Conservation (phyloP, 1,140 invertebrate genomes). For the Helicoverpa armigera region DNA sequence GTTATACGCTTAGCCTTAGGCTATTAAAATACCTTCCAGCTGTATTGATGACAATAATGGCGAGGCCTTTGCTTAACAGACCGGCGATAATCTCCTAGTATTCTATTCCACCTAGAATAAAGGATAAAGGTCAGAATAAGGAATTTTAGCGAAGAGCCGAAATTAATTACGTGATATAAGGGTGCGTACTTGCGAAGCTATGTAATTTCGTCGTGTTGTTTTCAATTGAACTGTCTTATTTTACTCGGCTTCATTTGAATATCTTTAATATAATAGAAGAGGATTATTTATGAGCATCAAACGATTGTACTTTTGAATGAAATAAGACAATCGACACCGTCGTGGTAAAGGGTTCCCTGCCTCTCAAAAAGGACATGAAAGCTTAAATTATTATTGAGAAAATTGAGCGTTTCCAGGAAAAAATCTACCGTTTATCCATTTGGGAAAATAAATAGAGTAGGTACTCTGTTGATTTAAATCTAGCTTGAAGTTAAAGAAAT, state of each 20-base stretch:
- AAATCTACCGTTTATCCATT: not conserved
- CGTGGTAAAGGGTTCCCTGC: no score
- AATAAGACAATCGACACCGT: no score
- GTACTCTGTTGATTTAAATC: not conserved
- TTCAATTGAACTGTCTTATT: not conserved
- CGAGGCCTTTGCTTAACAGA: conserved; percentile 10
- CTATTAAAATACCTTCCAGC: not conserved
- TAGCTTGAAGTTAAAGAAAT: not conserved
- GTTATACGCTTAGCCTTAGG: not conserved
- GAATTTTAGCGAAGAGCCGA: conserved; percentile 6
- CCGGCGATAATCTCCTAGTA: conserved; percentile 13
- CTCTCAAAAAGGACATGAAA: no score
- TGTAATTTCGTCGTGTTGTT: conserved; percentile 1
- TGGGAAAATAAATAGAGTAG: not conserved
- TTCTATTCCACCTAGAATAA: conserved; percentile 4
- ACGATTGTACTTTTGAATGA: no score
- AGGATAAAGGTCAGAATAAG: conserved; percentile 1
- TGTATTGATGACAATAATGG: not conserved
- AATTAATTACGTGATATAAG: not conserved
- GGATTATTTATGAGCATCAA: not conserved
- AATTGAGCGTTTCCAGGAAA: no score
- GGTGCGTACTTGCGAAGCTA: no score
- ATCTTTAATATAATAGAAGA: not conserved
- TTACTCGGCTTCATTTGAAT: not conserved
- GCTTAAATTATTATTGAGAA: no score